phyloP scores from a whole-genome alignment of 2,113 vertebrate genomes.

The Crotalus helleri region DNA sequence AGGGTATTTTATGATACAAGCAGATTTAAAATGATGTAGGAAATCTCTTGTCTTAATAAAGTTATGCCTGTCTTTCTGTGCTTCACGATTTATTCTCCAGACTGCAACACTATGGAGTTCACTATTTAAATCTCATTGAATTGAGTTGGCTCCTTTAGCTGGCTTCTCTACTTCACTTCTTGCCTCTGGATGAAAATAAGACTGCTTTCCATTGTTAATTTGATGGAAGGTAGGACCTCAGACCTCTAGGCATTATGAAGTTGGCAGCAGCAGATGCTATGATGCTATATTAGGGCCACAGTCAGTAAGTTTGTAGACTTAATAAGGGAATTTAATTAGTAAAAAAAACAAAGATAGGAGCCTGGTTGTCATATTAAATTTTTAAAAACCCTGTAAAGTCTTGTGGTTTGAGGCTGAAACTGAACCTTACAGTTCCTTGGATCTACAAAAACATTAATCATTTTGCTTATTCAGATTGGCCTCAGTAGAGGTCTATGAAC shows the following conservation, averaged over 20 bases:
- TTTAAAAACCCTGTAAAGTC: background rate
- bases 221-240: background rate
- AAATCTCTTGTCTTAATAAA: background rate
- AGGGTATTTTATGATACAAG: background rate
- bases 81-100: background rate
- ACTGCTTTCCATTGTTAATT: background rate
- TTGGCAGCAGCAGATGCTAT: background rate
- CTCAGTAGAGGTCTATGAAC: background rate
- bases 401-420: background rate
- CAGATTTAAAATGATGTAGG: background rate
- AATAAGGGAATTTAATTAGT: background rate
- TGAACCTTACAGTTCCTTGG: background rate
- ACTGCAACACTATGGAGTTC: background rate
- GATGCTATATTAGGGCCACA: background rate
- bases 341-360: background rate
- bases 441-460: background rate
- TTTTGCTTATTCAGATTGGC: background rate
- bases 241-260: background rate
- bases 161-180: background rate
- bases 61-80: background rate
- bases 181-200: background rate
- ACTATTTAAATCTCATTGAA: background rate
- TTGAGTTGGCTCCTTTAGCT: background rate
- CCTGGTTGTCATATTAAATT: background rate
- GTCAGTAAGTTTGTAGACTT: background rate